Base-by-base conservation (phyloP, 2,888 invertebrate genomes). In the Acanthoscelides obtectus region DNA sequence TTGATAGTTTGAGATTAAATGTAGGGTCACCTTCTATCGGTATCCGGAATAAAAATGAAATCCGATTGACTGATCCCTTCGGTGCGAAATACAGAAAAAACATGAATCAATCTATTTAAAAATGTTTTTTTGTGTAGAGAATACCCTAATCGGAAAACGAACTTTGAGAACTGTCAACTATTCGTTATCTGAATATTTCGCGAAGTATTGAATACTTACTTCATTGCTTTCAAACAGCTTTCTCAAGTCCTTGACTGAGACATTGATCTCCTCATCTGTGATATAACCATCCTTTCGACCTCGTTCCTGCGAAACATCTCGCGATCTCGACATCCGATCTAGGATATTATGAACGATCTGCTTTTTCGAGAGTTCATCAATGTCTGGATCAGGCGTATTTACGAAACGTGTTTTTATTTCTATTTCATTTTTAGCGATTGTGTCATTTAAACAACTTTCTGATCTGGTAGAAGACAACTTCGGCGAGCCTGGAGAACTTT, bases 241-340 rank as follows among this genome's bases (percentile, higher is more conserved):
- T 74, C 75, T 79, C 74, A 83, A 78, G 75, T 83, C 80, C 68
- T 79, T 78, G 8, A 83, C 83, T n/a, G 81, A 82, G 12, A 80
- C 75, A 27, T 68, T 73, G 69, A 78, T 74, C 65, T 75, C 72
- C 66, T 77, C 75, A 5, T 72, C 69, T 19, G 73, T 71, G 8
- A 72, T 74, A 12, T 22, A 27, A 4, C 22, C n/a, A 20, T 20
- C 22, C 68, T 68, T 70, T 19, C 45, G 71, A 68, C 67, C 68
- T 17, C 64, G 17, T 67, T 67, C n/a, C 12, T 3, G 65, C 2
- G 45, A 66, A 20, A 70, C n/a, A 69, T 67, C 22, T 22, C 2
- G 45, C 1, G 27, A 66, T 22, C 70, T 69, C 0, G 83, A 80
- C 74, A 83, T 79, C 73, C 79, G 76, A 5, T 80, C 82, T 66